phyloP scores from a whole-genome alignment of 2,888 invertebrate genomes.

The Sisyra terminalis region DNA sequence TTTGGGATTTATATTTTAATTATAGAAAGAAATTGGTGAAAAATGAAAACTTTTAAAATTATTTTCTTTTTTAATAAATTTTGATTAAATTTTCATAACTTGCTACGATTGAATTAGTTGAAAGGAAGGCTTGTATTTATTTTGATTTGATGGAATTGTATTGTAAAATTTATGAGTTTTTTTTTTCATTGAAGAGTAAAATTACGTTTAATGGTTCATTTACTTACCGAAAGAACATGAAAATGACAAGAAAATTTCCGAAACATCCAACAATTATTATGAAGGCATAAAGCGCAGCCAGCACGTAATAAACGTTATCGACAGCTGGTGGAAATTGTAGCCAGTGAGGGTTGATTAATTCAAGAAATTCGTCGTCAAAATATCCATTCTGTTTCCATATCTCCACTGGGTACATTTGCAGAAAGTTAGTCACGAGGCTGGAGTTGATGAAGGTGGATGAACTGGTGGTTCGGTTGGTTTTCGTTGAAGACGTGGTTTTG shows the following conservation, averaged over 20 bases:
- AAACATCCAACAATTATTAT: constrained; percentile 47
- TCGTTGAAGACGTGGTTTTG: too few relatives aligned
- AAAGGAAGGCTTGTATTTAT: too few relatives aligned
- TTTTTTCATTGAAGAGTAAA: background rate
- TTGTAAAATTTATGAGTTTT: too few relatives aligned
- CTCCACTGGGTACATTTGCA: constrained; percentile 22
- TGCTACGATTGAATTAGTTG: too few relatives aligned
- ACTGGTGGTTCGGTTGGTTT: too few relatives aligned
- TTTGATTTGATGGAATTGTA: too few relatives aligned
- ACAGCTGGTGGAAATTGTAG: constrained; percentile 47
- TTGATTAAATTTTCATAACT: too few relatives aligned
- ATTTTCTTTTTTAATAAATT: too few relatives aligned
- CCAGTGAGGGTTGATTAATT: constrained; percentile 55
- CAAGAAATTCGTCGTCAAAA: constrained; percentile 38
- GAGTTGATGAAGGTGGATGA: background rate
- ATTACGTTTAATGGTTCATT: background rate
- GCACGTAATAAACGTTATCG: constrained; percentile 34
- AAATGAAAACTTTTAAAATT: too few relatives aligned
- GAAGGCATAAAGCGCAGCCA: constrained; percentile 43
- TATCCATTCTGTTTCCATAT: constrained; percentile 35
- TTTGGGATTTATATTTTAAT: too few relatives aligned
- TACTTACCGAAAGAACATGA: constrained; percentile 54
- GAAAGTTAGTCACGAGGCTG: constrained; percentile 15
- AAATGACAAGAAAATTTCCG: constrained; percentile 55
- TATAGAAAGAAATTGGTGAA: too few relatives aligned